Base-by-base conservation (phyloP, 2,888 invertebrate species). In the Monoplex corrugatus region DNA sequence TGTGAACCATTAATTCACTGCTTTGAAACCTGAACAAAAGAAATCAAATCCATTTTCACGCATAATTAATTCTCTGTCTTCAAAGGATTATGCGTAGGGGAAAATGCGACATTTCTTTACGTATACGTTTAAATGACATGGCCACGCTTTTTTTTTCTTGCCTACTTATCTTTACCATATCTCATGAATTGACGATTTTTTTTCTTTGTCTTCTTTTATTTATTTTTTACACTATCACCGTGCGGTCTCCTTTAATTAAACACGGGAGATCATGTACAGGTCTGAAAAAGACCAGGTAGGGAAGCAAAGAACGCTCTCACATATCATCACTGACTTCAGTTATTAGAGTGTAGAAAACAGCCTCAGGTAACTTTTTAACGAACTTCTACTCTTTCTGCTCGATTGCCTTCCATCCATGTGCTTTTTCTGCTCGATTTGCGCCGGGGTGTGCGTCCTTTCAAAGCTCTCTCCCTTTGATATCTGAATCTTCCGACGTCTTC, bases 281-380 rank as follows among this genome's bases (percentile, higher is more conserved):
- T 6, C 23, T 16, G 10, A 23, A 72, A 32, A 32, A 43, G 78
- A 28, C 78, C 43, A 80, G 43, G 43, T 43, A 5, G n/a, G 43
- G 28, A 6, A 28, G 10, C 78, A 32, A 43, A 40, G 78, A 80
- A 43, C 43, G 32, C 43, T 80, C 78, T 35, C 10, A 1, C 50
- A 10, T 35, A 45, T 57, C 84, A 32, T 45, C 13, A 35, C 84
- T 84, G 84, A 84, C 84, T 84, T 84, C 57, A 32, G 35, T 19
- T 50, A 80, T 57, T 57, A 50, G 38, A 84, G 84, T 32, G 84
- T 57, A 45, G 57, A 50, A 45, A 84, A 84, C 84, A 84, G 57
- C 84, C 84, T 35, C 16, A 23, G 84, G 84, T 50, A 50, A 57
- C 84, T 84, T 84, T 84, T 84, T 84, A 84, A 84, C 84, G 84